Conservation (phyloP, 2,888 invertebrate species). For the Neuroscelio doddi region DNA sequence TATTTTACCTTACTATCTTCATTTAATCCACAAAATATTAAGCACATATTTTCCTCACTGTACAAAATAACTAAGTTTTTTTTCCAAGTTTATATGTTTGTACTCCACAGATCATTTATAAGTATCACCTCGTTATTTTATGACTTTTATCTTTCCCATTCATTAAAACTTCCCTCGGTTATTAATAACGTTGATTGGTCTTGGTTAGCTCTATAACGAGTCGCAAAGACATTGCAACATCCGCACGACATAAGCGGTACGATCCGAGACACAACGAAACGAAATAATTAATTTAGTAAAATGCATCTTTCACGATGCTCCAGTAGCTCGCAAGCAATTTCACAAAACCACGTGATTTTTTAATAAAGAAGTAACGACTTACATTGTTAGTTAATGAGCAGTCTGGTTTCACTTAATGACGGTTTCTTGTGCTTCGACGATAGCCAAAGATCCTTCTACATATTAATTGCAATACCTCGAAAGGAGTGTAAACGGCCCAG, state of each 20-base stretch:
- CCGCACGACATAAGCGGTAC: constrained; percentile 20
- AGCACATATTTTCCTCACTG: too few species aligned
- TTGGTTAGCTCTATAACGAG: constrained; percentile 18
- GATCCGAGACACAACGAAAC: constrained; percentile 14
- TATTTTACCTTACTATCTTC: too few species aligned
- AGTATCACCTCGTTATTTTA: constrained; percentile 3
- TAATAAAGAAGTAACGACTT: constrained; percentile 31
- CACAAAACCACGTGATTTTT: constrained; percentile 33
- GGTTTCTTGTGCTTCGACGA: constrained; percentile 1
- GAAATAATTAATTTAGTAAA: constrained; percentile 21
- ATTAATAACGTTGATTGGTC: constrained; percentile 27
- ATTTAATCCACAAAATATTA: too few species aligned
- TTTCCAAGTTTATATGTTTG: too few species aligned
- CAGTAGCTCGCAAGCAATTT: constrained; percentile 29
- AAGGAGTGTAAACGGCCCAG: too few species aligned
- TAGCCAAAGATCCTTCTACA: constrained; percentile 11
- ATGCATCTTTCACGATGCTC: constrained; percentile 13
- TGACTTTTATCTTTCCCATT: constrained; percentile 12
- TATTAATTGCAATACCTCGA: constrained; percentile 28
- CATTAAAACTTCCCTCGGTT: constrained; percentile 13
- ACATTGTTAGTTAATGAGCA: constrained; percentile 29
- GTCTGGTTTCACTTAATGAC: constrained; percentile 9
- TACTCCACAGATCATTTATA: constrained; percentile 11
- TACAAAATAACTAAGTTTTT: too few species aligned
- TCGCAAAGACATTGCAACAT: constrained; percentile 21